Base-by-base conservation (phyloP, 2,113 vertebrate genomes). In the Meleagris gallopavo region DNA sequence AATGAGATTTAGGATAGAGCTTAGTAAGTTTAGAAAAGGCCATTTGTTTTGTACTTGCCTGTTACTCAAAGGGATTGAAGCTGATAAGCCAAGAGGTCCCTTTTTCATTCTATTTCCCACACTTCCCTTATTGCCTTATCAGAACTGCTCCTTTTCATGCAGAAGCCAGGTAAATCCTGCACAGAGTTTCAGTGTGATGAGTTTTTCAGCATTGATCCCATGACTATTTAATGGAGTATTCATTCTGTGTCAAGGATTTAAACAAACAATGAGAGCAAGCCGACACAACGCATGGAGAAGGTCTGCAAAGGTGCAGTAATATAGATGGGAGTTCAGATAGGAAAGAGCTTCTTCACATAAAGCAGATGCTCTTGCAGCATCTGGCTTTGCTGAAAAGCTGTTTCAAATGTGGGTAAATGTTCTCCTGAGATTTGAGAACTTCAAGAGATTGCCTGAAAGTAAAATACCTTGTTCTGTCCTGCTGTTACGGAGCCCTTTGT, bases 1-100 rank as follows among this genome's bases (percentile, higher is more conserved):
- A 95, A 97, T 90, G 89, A 95, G 92, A 92, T 95, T 94, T 94
- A 96, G 84, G 71, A 75, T 71, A 90, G 86, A 93, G 74, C 86
- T 96, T 88, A 92, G 92, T 84, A 92, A 94, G 58, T 95, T 95
- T 84, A 89, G 81, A 87, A 93, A 96, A 95, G 74, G 81, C 80
- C 77, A 87, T 97, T 95, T 94, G 89, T 89, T 93, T 93, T 89
- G 43, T 82, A 82, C 70, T 93, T 87, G 91, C 83, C 70, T 29
- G 73, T 92, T 94, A 89, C 89, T 95, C 83, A 95, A 71, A 92
- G 46, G 43, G 86, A 67, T 89, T 86, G 94, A 88, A 86, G 48
- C 66, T 54, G 61, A 92, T 92, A 87, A 93, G 73, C 77, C 83
- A 93, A 84, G 94, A 88, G 74, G 86, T 90, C 62, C 57, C 70